Evolutionary conservation across 2,888 invertebrate genomes (phyloP).

Genomic region (Rutpela maculata): DNA sequence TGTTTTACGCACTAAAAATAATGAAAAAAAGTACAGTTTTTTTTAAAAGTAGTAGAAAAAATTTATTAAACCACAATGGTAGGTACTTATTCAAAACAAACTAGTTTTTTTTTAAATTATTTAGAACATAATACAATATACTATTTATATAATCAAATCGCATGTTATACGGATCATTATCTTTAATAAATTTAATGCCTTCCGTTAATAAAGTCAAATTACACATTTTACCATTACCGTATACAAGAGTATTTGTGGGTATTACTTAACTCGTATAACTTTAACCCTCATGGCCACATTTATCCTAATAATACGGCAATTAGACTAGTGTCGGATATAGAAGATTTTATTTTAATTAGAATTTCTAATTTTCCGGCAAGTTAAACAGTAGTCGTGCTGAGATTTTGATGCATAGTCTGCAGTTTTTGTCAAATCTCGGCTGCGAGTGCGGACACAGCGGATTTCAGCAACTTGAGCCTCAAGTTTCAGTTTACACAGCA

Average conservation of each 20-base stretch:
- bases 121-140: no score
- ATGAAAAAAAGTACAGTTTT: no score
- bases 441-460: constrained; percentile 58
- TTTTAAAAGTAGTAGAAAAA: no score
- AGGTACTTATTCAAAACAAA: no score
- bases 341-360: constrained; percentile 61
- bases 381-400: constrained; percentile 59
- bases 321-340: constrained; percentile 53
- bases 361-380: constrained; percentile 61
- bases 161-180: background rate
- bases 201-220: constrained; percentile 5
- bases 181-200: background rate
- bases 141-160: background rate
- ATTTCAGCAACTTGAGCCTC: constrained; percentile 55
- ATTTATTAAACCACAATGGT: no score
- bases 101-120: no score
- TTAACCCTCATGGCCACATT: constrained; percentile 29
- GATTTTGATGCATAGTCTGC: constrained; percentile 64
- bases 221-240: constrained; percentile 7
- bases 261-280: constrained; percentile 24
- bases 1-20: no score
- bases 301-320: constrained; percentile 50
- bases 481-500: constrained; percentile 57
- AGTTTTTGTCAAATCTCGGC: constrained; percentile 61
- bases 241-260: constrained; percentile 24